These are phyloP conservation scores for Arnoldichthys spilopterus DNA, from an alignment of 2,797 vertebrate species.

Conservation along the genomic window DNA sequence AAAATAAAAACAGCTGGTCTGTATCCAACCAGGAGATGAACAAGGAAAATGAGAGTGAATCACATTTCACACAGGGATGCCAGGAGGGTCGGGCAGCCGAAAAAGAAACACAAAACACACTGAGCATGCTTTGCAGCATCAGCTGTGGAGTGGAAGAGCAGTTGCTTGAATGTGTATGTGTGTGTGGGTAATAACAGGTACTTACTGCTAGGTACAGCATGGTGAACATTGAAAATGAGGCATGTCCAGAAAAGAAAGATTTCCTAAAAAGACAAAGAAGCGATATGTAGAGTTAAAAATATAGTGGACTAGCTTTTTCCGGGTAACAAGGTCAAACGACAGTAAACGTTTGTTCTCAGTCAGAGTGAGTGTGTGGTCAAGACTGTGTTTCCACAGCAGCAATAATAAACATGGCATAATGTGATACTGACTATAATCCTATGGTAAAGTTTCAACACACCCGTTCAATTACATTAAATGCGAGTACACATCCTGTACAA, in stretches of 20 bases:
- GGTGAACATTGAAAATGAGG: constrained; percentile 95
- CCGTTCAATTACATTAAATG: too few species aligned
- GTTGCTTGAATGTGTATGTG: not conserved
- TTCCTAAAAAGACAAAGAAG: constrained; percentile 78
- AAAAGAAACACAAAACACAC: constrained; percentile 5
- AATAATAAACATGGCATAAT: not conserved
- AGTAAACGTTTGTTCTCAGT: not conserved
- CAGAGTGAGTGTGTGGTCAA: not conserved
- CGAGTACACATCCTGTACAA: too few species aligned
- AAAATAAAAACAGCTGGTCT: constrained; percentile 66
- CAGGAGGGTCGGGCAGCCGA: constrained; percentile 24
- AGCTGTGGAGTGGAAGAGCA: not conserved
- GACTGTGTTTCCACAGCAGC: too few species aligned
- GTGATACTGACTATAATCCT: not conserved
- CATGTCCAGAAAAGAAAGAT: constrained; percentile 98
- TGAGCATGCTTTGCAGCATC: not conserved
- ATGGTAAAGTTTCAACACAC: too few species aligned
- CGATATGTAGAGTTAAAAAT: not conserved
- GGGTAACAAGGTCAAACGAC: not conserved
- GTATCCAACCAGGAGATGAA: constrained; percentile 56
- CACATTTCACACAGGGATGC: constrained; percentile 16
- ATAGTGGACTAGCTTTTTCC: too few species aligned
- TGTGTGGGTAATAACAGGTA: constrained; percentile 59
- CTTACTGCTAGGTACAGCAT: constrained; percentile 99
- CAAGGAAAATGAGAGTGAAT: constrained; percentile 49